Evolutionary conservation across 2,888 invertebrate genomes (phyloP).

Genomic region (Acronicta aceris): DNA sequence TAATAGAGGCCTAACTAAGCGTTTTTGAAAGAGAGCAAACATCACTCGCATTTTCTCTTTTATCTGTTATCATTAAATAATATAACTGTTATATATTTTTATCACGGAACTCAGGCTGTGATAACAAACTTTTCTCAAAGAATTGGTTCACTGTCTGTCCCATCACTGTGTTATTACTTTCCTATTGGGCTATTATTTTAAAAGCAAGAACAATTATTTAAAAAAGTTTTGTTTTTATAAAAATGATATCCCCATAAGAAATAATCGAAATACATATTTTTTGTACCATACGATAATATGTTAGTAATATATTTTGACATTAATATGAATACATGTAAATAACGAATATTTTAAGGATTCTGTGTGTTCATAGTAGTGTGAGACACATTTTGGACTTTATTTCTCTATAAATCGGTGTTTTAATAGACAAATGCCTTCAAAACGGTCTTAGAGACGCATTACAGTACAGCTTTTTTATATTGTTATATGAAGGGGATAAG

Average conservation of each 20-base stretch:
- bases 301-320: slow-evolving; percentile 26
- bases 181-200: slow-evolving; percentile 13
- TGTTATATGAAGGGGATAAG: slow-evolving; percentile 10
- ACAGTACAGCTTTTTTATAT: slow-evolving; percentile 15
- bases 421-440: slow-evolving; percentile 3
- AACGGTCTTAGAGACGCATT: slow-evolving; percentile 7
- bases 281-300: slow-evolving; percentile 27
- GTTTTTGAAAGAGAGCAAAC: too few species aligned
- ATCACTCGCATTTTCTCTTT: too few species aligned
- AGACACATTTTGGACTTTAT: slow-evolving; percentile 26
- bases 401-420: slow-evolving; percentile 11
- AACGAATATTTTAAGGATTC: slow-evolving; percentile 5
- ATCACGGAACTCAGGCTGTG: slow-evolving; percentile 14
- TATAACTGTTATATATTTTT: not conserved
- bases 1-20: too few species aligned
- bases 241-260: slow-evolving; percentile 15
- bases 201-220: not conserved
- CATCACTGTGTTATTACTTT: slow-evolving; percentile 12
- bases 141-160: slow-evolving; percentile 16
- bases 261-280: slow-evolving; percentile 22
- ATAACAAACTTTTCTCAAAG: slow-evolving; percentile 7
- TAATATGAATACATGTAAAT: slow-evolving; percentile 19
- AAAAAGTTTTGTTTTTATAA: slow-evolving; percentile 4
- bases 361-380: slow-evolving; percentile 18
- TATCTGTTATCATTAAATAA: too few species aligned